Evolutionary conservation across 2,797 vertebrate genomes (phyloP).

Genomic region (Cryptoblepharus egeriae): DNA sequence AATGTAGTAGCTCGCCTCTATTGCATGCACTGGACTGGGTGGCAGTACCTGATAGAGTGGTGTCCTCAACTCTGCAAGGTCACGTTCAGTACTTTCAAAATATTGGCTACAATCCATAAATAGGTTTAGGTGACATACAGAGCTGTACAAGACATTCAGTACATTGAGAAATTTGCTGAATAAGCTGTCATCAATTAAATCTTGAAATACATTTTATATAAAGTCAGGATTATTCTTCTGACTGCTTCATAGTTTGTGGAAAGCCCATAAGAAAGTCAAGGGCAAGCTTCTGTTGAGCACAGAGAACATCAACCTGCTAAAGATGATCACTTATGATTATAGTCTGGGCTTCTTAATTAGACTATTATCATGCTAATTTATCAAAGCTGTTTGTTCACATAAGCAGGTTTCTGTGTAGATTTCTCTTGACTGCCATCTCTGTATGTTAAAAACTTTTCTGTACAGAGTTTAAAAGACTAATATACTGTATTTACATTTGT

Average conservation of each 20-base stretch:
- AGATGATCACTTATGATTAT: neutral
- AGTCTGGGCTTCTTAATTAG: no score
- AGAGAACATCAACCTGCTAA: neutral
- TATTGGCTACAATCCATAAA: neutral
- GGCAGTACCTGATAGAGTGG: neutral
- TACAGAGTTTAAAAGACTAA: neutral
- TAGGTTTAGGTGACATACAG: conserved; percentile 3
- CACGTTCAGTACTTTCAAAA: neutral
- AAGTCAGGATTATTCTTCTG: neutral
- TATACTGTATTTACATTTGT: neutral
- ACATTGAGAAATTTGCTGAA: neutral
- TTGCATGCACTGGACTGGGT: neutral
- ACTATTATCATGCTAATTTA: neutral
- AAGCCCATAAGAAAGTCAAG: neutral
- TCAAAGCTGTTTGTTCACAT: neutral
- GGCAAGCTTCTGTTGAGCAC: neutral
- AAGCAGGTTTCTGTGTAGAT: neutral
- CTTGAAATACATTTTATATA: neutral
- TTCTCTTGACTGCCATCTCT: neutral
- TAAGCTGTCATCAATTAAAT: neutral
- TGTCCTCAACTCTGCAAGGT: conserved; percentile 4
- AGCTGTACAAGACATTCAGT: neutral
- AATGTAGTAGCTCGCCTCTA: neutral
- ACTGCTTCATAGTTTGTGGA: neutral
- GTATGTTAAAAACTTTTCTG: neutral